These are phyloP conservation scores for Tipula vernalis DNA, from an alignment of 2,888 invertebrate species.

Conservation along the genomic window DNA sequence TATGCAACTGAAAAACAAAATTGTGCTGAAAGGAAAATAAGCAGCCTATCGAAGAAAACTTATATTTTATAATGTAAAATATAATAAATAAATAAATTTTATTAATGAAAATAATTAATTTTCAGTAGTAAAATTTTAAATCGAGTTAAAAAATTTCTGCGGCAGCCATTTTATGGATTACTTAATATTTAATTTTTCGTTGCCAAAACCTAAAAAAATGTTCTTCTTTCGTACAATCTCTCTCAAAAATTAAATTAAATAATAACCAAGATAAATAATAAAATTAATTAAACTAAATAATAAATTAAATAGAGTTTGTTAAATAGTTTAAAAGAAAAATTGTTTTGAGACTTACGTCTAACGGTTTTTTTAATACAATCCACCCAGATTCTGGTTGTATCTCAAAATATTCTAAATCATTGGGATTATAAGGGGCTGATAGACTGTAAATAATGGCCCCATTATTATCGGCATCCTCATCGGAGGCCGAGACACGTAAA, in stretches of 20 bases:
- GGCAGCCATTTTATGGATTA: conserved; percentile 18
- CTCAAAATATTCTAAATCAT: conserved; percentile 88
- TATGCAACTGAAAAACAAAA: conserved; percentile 51
- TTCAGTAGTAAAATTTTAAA: background rate
- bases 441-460: conserved; percentile 88
- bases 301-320: conserved; percentile 22
- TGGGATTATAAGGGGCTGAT: conserved; percentile 77
- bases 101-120: background rate
- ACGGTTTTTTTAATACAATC: conserved; percentile 88
- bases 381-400: conserved; percentile 95
- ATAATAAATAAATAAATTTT: conserved; percentile 6
- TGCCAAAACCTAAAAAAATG: conserved; percentile 10
- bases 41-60: conserved; percentile 32
- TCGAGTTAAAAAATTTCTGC: conserved; percentile 17
- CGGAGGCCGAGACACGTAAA: conserved; percentile 86
- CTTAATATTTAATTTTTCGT: conserved; percentile 9
- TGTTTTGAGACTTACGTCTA: conserved; percentile 77
- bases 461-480: conserved; percentile 94
- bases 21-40: conserved; percentile 60
- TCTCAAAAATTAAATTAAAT: background rate
- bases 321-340: background rate
- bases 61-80: background rate
- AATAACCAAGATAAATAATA: background rate
- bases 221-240: background rate
- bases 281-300: background rate